phyloP scores from a whole-genome alignment of 2,888 invertebrate genomes.

The Baronia brevicornis region DNA sequence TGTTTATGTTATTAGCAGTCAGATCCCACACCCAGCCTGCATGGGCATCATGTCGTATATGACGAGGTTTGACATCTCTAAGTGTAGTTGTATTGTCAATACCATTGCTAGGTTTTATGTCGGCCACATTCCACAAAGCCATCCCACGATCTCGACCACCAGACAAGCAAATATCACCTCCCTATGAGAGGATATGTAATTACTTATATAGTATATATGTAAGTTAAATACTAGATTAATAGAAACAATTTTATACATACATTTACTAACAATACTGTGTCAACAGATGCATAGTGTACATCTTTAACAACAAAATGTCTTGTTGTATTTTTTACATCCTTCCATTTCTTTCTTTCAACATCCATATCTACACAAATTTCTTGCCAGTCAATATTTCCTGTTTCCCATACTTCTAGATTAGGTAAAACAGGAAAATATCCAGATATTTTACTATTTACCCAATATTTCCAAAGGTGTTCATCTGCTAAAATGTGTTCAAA shows the following conservation, averaged over 20 bases:
- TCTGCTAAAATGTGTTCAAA: constrained; percentile 74
- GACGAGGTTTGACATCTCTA: constrained; percentile 41
- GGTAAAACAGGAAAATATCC: constrained; percentile 55
- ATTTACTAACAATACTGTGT: constrained; percentile 73
- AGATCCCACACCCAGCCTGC: constrained; percentile 80
- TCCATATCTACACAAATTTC: constrained; percentile 77
- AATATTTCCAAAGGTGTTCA: constrained; percentile 73
- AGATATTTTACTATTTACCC: constrained; percentile 57
- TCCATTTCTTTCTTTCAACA: constrained; percentile 74
- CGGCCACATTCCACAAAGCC: constrained; percentile 66
- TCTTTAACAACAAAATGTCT: constrained; percentile 66
- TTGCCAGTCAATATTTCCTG: constrained; percentile 69
- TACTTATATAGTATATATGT: constrained; percentile 2
- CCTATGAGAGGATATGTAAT: constrained; percentile 33
- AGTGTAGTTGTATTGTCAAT: constrained; percentile 34
- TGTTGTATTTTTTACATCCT: constrained; percentile 52
- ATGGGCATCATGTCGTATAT: constrained; percentile 66
- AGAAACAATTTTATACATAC: constrained; percentile 42
- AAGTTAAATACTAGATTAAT: neutral
- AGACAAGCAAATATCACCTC: constrained; percentile 69
- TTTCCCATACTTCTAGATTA: constrained; percentile 47
- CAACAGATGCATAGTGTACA: constrained; percentile 76
- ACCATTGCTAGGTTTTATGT: constrained; percentile 37
- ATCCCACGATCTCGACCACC: constrained; percentile 76
- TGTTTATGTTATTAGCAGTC: constrained; percentile 51